phyloP scores from a whole-genome alignment of 92 coral and sea anemone genomes.

The Galaxea fascicularis region DNA sequence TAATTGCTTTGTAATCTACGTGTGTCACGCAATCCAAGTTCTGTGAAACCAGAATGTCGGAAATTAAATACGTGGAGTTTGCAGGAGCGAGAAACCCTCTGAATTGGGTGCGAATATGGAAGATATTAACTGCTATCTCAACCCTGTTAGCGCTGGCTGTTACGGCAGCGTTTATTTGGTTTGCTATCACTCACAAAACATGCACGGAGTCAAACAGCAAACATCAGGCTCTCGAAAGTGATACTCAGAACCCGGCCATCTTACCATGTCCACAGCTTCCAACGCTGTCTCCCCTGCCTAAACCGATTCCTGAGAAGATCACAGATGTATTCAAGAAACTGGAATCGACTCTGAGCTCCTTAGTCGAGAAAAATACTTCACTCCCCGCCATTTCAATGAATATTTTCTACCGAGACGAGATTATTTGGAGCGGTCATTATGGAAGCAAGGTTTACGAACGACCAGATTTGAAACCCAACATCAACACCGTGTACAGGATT shows the following conservation, averaged over 20 bases:
- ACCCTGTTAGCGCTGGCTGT: conserved; percentile 4
- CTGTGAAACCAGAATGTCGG: not conserved
- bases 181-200: conserved; percentile 17
- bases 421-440: conserved; percentile 58
- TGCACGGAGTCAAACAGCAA: not conserved
- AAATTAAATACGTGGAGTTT: not conserved
- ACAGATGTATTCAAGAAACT: conserved; percentile 45
- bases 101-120: conserved; percentile 21
- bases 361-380: conserved; percentile 23
- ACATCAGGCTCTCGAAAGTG: not conserved
- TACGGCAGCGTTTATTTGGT: conserved; percentile 36
- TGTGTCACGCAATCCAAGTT: too few species aligned
- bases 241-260: not conserved
- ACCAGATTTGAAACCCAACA: conserved; percentile 44
- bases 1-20: too few species aligned
- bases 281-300: conserved; percentile 47
- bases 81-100: not conserved
- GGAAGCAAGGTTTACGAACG: conserved; percentile 54
- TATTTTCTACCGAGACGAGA: conserved; percentile 53
- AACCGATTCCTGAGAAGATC: conserved; percentile 43
- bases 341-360: conserved; percentile 16
- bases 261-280: conserved; percentile 62
- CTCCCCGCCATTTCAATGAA: conserved; percentile 67
- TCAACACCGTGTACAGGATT: conserved; percentile 59
- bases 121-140: conserved; percentile 1